A percentile compares a stretch with the other conserved stretches of the same genome.
These are phyloP conservation scores for Emydocephalus ijimae DNA, from an alignment of 2,113 vertebrate genomes.

Conservation along the genomic window DNA sequence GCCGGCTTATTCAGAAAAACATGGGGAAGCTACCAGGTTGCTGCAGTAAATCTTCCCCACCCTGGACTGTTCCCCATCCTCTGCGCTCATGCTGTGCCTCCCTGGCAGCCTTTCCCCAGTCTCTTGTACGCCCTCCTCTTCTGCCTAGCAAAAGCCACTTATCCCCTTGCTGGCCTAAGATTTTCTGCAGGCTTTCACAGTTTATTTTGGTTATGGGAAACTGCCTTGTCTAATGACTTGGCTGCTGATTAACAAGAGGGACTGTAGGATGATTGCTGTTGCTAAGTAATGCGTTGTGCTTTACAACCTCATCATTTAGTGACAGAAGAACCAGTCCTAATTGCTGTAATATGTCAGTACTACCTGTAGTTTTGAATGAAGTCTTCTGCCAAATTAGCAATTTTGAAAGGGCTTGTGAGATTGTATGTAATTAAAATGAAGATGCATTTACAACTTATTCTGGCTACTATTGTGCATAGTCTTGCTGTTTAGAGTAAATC, in stretches of 20 bases:
- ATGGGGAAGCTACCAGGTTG: not conserved
- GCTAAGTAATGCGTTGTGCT: not conserved
- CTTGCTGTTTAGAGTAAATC: not conserved
- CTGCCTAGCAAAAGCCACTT: not conserved
- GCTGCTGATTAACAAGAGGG: not conserved
- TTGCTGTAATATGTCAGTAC: not conserved
- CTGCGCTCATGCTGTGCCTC: not conserved
- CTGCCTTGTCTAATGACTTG: not conserved
- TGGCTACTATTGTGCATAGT: not conserved
- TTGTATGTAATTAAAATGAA: not conserved
- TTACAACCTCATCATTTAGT: not conserved
- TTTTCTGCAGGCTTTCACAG: not conserved
- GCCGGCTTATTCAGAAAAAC: not conserved
- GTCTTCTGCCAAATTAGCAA: not conserved
- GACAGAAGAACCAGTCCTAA: not conserved
- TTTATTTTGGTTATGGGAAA: not conserved
- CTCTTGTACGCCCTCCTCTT: not conserved
- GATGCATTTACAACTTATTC: not conserved
- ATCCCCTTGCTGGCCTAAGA: not conserved
- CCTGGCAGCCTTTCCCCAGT: not conserved
- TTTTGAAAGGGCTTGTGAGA: not conserved
- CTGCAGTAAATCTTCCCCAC: not conserved
- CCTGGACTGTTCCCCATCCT: not conserved
- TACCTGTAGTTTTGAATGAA: not conserved
- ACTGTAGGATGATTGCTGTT: not conserved